A percentile compares a stretch with the other conserved stretches of the same genome.
These are phyloP conservation scores for Python bivittatus DNA, from an alignment of 2,113 vertebrate genomes.

Conservation along the genomic window DNA sequence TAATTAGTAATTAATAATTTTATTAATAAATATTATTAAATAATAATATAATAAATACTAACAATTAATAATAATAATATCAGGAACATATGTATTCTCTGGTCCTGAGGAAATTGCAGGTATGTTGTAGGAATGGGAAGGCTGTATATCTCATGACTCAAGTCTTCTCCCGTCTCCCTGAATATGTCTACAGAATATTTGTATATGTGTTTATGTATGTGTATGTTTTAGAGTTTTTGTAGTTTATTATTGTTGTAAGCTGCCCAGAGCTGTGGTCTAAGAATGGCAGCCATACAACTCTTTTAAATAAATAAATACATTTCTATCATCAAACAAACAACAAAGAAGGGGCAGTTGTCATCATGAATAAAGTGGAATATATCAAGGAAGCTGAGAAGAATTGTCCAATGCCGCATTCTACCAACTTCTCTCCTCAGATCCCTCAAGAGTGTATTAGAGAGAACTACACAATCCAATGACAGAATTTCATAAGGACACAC, in stretches of 20 bases:
- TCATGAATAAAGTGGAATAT: background rate
- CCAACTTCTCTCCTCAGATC: background rate
- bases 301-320: background rate
- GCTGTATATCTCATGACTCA: no score
- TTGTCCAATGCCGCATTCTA: background rate
- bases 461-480: background rate
- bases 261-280: background rate
- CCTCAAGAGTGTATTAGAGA: background rate
- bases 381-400: background rate
- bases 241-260: background rate
- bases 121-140: no score
- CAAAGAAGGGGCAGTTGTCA: background rate
- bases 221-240: background rate
- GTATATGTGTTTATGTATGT: background rate
- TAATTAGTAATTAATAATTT: no score
- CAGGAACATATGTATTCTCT: background rate
- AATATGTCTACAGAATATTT: no score
- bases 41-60: no score
- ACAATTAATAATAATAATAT: no score
- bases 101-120: no score
- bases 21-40: no score
- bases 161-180: no score
- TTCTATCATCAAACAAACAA: background rate
- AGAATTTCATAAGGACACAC: background rate
- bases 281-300: background rate